These are phyloP conservation scores for Onychomys leucogaster DNA, from an alignment of 2,797 vertebrate species.

Conservation along the genomic window DNA sequence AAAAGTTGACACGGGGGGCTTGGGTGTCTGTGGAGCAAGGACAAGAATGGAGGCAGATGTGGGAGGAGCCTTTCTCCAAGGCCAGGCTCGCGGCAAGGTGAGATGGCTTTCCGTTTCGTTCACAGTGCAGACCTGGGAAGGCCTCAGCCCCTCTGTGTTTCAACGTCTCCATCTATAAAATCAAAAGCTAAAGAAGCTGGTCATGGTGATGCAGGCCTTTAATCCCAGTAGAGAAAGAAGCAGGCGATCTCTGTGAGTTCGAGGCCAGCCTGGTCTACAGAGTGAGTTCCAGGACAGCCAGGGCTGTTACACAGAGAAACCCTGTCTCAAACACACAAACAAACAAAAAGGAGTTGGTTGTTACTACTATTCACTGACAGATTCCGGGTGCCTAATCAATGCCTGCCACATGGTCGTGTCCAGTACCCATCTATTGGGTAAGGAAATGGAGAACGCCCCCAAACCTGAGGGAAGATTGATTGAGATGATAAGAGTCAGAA, in stretches of 20 bases:
- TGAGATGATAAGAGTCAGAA: neutral
- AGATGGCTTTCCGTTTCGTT: too few species aligned
- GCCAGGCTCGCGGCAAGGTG: neutral
- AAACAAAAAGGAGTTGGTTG: neutral
- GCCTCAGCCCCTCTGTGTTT: neutral
- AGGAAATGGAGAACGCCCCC: neutral
- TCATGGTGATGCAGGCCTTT: too few species aligned
- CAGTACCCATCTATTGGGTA: neutral
- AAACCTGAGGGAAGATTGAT: neutral
- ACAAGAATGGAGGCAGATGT: neutral
- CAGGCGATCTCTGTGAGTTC: too few species aligned
- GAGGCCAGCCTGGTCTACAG: too few species aligned
- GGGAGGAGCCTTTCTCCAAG: neutral
- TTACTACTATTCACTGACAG: neutral
- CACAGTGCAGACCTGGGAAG: neutral
- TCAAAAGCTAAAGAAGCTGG: neutral
- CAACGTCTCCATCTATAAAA: neutral
- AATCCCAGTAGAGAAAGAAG: too few species aligned
- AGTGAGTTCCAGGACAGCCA: too few species aligned
- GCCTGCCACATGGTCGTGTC: neutral
- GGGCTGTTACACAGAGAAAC: too few species aligned
- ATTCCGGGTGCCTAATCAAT: neutral
- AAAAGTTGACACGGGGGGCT: neutral
- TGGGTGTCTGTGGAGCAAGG: neutral
- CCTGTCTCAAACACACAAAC: neutral